Conservation (phyloP, 2,888 invertebrate genomes). For the Pharmacophagus antenor region DNA sequence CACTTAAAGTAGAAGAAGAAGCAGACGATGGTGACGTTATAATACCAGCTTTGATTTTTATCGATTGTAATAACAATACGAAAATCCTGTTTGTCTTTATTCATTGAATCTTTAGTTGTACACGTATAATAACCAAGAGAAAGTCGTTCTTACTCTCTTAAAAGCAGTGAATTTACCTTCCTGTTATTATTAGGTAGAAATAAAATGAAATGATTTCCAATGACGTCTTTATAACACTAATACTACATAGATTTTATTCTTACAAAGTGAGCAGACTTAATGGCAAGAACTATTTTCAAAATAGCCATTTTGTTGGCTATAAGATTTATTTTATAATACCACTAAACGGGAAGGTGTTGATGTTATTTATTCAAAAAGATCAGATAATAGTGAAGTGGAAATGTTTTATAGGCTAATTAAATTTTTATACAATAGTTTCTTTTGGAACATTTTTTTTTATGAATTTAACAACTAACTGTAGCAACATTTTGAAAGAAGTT, state of each 20-base stretch:
- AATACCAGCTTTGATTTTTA: too few species aligned
- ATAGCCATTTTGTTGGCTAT: constrained; percentile 6
- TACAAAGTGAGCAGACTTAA: constrained; percentile 7
- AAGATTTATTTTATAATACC: constrained; percentile 21
- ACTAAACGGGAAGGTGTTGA: constrained; percentile 28
- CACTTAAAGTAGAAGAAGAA: too few species aligned
- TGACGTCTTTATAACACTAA: constrained; percentile 25
- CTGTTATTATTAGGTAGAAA: constrained; percentile 4
- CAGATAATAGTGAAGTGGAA: constrained; percentile 13
- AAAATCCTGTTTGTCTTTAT: too few species aligned
- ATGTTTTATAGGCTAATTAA: constrained; percentile 13
- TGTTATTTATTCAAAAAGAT: constrained; percentile 20
- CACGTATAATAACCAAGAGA: neutral
- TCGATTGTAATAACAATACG: too few species aligned
- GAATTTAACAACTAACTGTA: neutral
- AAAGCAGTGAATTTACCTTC: constrained; percentile 3
- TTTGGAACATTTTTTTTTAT: neutral
- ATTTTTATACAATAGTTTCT: neutral
- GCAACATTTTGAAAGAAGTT: neutral
- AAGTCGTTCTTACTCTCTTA: constrained; percentile 6
- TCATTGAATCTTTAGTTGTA: neutral
- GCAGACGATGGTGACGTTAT: too few species aligned
- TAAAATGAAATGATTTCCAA: constrained; percentile 15
- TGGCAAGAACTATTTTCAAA: constrained; percentile 19
- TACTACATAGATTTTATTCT: constrained; percentile 11